These are phyloP conservation scores for Cheumatopsyche charites DNA, from an alignment of 1,140 invertebrate species.

Conservation along the genomic window DNA sequence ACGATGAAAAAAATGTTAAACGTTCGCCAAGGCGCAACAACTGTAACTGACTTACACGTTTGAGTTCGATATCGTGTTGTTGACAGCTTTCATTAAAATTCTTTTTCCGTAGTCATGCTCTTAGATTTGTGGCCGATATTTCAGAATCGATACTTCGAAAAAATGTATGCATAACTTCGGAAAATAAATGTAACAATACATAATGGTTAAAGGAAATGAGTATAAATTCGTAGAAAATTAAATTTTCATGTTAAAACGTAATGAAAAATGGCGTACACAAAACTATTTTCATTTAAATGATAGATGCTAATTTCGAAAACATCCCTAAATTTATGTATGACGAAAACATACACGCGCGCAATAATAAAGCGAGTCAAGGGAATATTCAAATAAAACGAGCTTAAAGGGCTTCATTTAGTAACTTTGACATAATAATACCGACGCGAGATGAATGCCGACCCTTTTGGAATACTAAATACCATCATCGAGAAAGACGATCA, in stretches of 20 bases:
- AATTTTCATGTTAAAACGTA: too few species aligned
- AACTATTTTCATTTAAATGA: too few species aligned
- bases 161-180: background rate
- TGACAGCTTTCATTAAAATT: too few species aligned
- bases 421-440: conserved; percentile 32
- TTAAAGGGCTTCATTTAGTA: conserved; percentile 29
- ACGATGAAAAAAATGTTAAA: too few species aligned
- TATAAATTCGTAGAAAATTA: background rate
- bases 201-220: background rate
- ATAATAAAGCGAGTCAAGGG: conserved; percentile 18
- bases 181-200: background rate
- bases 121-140: background rate
- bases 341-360: background rate
- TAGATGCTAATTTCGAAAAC: too few species aligned
- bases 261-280: too few species aligned
- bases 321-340: background rate
- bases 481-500: background rate
- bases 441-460: conserved; percentile 2
- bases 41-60: too few species aligned
- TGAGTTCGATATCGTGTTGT: too few species aligned
- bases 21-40: too few species aligned
- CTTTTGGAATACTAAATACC: background rate
- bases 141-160: background rate
- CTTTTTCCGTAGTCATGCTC: too few species aligned
- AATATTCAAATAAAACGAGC: conserved; percentile 30